Conservation (phyloP, 2,797 vertebrate genomes). For the Anisognathus igniventris region DNA sequence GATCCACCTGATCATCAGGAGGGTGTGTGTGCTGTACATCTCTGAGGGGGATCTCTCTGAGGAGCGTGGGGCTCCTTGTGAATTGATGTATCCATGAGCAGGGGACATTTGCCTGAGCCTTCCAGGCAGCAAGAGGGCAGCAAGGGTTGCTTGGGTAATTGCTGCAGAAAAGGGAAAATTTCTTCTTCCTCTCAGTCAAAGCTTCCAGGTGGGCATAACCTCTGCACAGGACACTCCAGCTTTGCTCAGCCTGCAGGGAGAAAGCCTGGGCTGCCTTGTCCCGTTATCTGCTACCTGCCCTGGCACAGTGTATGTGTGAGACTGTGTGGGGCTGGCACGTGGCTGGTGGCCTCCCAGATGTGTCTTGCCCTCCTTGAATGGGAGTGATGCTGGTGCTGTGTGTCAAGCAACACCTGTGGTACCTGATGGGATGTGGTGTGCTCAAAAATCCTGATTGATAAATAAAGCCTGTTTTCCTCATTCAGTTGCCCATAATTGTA, state of each 20-base stretch:
- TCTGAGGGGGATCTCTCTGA: neutral
- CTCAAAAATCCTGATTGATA: slow-evolving; percentile 49
- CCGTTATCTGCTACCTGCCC: neutral
- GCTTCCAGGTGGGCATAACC: neutral
- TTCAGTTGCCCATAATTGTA: slow-evolving; percentile 57
- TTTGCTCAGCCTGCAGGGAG: neutral
- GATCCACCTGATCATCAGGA: neutral
- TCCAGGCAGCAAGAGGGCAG: neutral
- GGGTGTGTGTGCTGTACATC: neutral
- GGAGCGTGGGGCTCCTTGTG: fast-evolving
- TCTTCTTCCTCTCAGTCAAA: neutral
- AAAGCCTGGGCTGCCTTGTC: neutral
- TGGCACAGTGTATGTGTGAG: neutral
- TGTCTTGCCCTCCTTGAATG: neutral
- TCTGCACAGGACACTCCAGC: neutral
- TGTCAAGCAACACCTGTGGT: neutral
- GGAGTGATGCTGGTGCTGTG: fast-evolving
- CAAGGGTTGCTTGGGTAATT: neutral
- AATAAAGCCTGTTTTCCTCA: slow-evolving; percentile 41
- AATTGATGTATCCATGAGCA: neutral
- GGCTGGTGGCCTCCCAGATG: neutral
- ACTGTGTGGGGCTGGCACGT: neutral
- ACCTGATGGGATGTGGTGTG: neutral
- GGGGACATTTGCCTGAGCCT: fast-evolving
- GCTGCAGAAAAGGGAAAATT: neutral